Conservation (phyloP, 2,113 vertebrate genomes). For the Strigops habroptila region DNA sequence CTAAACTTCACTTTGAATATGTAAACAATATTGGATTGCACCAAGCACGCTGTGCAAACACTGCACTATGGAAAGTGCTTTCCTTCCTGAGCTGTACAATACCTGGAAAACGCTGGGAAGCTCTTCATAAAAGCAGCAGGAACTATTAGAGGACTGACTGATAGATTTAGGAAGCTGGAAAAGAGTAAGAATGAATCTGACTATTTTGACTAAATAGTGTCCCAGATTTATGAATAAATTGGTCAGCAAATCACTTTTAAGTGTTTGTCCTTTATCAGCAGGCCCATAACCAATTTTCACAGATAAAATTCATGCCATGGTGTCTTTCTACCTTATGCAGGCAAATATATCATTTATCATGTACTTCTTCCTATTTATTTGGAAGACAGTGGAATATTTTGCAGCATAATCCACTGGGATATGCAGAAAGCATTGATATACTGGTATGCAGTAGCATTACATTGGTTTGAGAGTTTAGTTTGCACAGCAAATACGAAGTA, state of each 20-base stretch:
- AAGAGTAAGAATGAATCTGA: neutral
- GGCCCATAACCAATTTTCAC: neutral
- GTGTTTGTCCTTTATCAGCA: neutral
- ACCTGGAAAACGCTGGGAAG: neutral
- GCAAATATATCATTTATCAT: slow-evolving; percentile 29
- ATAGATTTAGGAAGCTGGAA: neutral
- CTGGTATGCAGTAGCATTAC: neutral
- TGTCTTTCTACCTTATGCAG: neutral
- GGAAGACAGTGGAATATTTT: neutral
- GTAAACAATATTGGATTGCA: neutral
- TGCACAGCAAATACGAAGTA: slow-evolving; percentile 3
- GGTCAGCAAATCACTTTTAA: neutral
- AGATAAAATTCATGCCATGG: neutral
- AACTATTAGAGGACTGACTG: neutral
- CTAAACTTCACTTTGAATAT: neutral
- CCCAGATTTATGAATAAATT: neutral
- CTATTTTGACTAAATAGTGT: neutral
- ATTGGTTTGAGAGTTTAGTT: slow-evolving; percentile 16
- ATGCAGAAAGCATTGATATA: slow-evolving; percentile 14
- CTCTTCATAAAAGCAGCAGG: neutral
- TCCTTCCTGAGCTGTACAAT: neutral
- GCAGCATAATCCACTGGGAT: neutral
- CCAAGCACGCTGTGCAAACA: neutral
- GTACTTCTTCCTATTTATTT: neutral
- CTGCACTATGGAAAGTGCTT: neutral